Percentiles rank a stretch among this genome's conserved stretches.
Evolutionary conservation across 2,113 vertebrate genomes (phyloP).

Genomic region (Myodes glareolus): DNA sequence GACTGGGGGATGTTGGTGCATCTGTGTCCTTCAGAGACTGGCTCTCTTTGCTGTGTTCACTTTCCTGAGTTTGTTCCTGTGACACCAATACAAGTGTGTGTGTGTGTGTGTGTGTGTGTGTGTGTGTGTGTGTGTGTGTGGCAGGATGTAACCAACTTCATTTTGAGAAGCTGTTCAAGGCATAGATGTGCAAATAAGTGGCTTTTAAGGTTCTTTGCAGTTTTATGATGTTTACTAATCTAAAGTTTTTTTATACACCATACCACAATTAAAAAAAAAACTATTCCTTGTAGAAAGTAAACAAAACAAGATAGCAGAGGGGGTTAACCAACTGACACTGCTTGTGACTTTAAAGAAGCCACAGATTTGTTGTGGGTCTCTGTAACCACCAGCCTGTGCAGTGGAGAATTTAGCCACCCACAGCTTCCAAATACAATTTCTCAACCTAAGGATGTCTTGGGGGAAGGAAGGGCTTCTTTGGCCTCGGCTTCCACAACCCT

Average conservation of each 20-base stretch:
- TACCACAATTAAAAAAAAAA: not conserved
- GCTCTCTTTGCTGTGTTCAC: not conserved
- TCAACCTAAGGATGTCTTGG: not conserved
- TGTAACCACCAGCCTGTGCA: not conserved
- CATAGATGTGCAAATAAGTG: constrained; percentile 5
- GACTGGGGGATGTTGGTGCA: constrained; percentile 53
- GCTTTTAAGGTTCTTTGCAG: not conserved
- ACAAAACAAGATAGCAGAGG: accelerated
- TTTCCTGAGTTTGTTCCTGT: constrained; percentile 59
- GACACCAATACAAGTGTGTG: not conserved
- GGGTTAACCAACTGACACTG: not conserved
- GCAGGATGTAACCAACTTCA: not conserved
- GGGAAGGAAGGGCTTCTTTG: not conserved
- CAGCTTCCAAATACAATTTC: not conserved
- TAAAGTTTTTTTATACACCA: not conserved
- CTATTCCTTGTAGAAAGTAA: not conserved
- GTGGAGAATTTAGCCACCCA: not conserved
- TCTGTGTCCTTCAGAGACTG: constrained; percentile 54
- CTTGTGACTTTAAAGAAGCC: not conserved
- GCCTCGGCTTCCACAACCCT: not conserved
- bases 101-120: not conserved
- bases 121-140: accelerated
- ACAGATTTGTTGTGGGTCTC: not conserved
- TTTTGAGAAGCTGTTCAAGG: not conserved
- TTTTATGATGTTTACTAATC: not conserved